Conservation (phyloP, 2,113 vertebrate species). For the Sapayoa aenigma region DNA sequence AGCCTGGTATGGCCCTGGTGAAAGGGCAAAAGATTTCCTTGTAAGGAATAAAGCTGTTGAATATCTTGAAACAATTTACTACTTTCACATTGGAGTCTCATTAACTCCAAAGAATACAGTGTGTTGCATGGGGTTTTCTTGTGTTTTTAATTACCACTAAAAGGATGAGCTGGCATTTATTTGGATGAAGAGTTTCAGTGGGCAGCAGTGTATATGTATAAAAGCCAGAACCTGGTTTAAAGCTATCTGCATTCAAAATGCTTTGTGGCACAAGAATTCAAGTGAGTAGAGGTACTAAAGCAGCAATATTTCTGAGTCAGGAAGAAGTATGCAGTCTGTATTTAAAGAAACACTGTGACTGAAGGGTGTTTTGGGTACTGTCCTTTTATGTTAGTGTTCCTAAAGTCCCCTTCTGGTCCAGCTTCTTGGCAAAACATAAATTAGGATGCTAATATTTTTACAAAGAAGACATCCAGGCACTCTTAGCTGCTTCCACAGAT, state of each 20-base stretch:
- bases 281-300: not conserved
- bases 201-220: fast-evolving
- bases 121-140: not conserved
- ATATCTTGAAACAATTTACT: not conserved
- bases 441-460: fast-evolving
- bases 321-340: not conserved
- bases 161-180: not conserved
- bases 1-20: not conserved
- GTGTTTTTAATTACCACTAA: not conserved
- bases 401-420: not conserved
- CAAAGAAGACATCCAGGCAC: not conserved
- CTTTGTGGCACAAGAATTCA: not conserved
- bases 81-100: not conserved
- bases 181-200: not conserved
- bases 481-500: not conserved
- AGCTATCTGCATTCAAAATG: not conserved
- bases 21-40: not conserved
- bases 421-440: not conserved
- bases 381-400: not conserved
- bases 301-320: not conserved
- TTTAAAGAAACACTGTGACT: not conserved
- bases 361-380: not conserved
- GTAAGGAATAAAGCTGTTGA: not conserved
- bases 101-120: not conserved
- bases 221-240: not conserved